These are phyloP conservation scores for Mycalesis mineus DNA, from an alignment of 2,888 invertebrate species.

Conservation along the genomic window DNA sequence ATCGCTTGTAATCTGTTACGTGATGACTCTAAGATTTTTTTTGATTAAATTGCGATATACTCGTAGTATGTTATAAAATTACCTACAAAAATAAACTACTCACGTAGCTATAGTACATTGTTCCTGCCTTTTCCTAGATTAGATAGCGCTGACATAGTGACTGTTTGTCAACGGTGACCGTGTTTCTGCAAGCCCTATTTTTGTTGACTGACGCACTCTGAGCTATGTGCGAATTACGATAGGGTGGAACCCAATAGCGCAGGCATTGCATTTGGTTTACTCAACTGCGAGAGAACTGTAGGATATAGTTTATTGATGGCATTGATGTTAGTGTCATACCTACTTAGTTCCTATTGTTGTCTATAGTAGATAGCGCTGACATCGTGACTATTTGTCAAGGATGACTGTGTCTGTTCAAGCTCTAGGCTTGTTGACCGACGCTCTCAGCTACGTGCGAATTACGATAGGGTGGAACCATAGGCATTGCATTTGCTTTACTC, in stretches of 20 bases:
- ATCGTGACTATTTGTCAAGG: slow-evolving; percentile 58
- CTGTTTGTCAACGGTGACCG: slow-evolving; percentile 60
- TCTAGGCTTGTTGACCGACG: slow-evolving; percentile 51
- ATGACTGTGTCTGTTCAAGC: slow-evolving; percentile 59
- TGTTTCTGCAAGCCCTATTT: slow-evolving; percentile 56
- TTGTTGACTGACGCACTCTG: slow-evolving; percentile 50
- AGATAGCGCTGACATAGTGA: slow-evolving; percentile 60
- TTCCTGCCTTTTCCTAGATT: slow-evolving; percentile 57
- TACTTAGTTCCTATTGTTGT: too few relatives aligned
- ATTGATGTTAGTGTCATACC: too few relatives aligned
- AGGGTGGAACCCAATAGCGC: background rate
- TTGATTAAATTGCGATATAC: background rate
- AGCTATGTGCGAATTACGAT: too few relatives aligned
- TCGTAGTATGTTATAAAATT: background rate
- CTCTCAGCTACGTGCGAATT: slow-evolving; percentile 22
- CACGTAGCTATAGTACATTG: slow-evolving; percentile 37
- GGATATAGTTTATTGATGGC: background rate
- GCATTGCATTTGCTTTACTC: background rate
- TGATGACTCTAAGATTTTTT: background rate
- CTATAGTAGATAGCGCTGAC: slow-evolving; percentile 66
- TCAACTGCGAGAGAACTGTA: background rate
- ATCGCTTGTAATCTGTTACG: background rate
- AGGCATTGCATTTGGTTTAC: background rate
- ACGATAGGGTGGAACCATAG: background rate
- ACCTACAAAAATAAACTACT: slow-evolving; percentile 26